These are phyloP conservation scores for Styela clava DNA, from an alignment of 23 tunicate genomes.

Conservation along the genomic window DNA sequence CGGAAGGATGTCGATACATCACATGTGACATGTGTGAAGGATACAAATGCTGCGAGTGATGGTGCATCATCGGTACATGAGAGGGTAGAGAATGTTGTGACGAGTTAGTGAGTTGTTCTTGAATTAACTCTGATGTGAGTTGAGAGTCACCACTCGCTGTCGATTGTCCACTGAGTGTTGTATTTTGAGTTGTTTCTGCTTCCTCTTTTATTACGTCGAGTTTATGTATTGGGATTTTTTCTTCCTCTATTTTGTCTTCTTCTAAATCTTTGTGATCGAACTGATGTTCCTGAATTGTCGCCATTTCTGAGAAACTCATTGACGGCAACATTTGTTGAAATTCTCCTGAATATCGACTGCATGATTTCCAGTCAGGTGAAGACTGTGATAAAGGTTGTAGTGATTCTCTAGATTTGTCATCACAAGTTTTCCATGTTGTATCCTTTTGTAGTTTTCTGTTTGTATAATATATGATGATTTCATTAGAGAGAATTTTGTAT, in stretches of 20 bases:
- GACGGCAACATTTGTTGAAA: conserved; percentile 69
- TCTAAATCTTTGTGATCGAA: conserved; percentile 28
- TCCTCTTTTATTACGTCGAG: neutral
- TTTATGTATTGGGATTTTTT: neutral
- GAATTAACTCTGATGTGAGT: conserved; percentile 11
- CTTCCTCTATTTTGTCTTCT: neutral
- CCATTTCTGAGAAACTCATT: conserved; percentile 57
- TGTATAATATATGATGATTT: neutral
- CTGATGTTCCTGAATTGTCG: conserved; percentile 52
- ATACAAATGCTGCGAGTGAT: conserved; percentile 16
- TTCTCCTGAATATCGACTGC: conserved; percentile 44
- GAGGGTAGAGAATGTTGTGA: conserved; percentile 1
- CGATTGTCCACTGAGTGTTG: conserved; percentile 3
- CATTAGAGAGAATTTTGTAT: too few species aligned
- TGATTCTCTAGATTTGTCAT: conserved; percentile 4
- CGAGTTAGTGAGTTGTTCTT: neutral
- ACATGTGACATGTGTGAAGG: conserved; percentile 6
- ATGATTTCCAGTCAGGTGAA: conserved; percentile 24
- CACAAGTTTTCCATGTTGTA: conserved; percentile 9
- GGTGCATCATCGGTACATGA: neutral
- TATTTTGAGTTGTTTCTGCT: conserved; percentile 29
- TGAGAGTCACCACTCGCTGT: conserved; percentile 29
- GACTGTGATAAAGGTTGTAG: conserved; percentile 33
- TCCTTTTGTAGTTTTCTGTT: neutral
- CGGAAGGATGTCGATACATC: conserved; percentile 1